A percentile compares a stretch with the other conserved stretches of the same genome.
These are phyloP conservation scores for Leucophenga varia DNA, from an alignment of 1,140 invertebrate species.

Conservation along the genomic window DNA sequence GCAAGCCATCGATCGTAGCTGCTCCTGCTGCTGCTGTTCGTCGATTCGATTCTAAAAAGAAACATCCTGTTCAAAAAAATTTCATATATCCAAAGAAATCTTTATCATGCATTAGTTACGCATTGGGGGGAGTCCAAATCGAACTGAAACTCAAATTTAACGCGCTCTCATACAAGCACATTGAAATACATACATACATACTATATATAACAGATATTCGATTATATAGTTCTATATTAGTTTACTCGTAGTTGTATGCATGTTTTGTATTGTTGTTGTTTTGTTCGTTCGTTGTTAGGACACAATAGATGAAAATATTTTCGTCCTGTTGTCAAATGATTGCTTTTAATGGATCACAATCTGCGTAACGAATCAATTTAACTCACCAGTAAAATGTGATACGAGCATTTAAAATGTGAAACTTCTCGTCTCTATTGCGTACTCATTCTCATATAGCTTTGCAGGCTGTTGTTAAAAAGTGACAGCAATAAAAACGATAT, in stretches of 20 bases:
- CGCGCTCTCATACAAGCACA: background rate
- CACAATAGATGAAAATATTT: constrained; percentile 56
- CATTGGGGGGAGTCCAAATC: constrained; percentile 41
- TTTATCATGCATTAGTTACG: constrained; percentile 41
- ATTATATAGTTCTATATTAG: too few relatives aligned
- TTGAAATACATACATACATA: constrained; percentile 6
- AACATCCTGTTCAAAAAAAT: background rate
- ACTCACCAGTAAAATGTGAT: too few relatives aligned
- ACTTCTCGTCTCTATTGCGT: too few relatives aligned
- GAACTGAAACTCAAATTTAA: background rate
- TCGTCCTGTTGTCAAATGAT: constrained; percentile 56
- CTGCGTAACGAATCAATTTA: constrained; percentile 52
- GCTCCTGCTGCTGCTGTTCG: constrained; percentile 6
- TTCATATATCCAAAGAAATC: constrained; percentile 17
- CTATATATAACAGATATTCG: too few relatives aligned
- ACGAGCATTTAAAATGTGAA: too few relatives aligned
- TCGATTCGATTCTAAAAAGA: constrained; percentile 2
- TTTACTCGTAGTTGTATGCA: too few relatives aligned
- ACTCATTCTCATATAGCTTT: too few relatives aligned
- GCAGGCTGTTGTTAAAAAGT: too few relatives aligned
- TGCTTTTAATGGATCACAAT: constrained; percentile 56
- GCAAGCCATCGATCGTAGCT: constrained; percentile 9
- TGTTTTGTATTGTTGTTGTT: constrained; percentile 15
- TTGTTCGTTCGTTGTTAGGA: constrained; percentile 36
- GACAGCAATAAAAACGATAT: too few relatives aligned